A percentile compares a stretch with the other conserved stretches of the same genome.
phyloP scores from a whole-genome alignment of 2,888 invertebrate species.

The Crepidodera aurea region DNA sequence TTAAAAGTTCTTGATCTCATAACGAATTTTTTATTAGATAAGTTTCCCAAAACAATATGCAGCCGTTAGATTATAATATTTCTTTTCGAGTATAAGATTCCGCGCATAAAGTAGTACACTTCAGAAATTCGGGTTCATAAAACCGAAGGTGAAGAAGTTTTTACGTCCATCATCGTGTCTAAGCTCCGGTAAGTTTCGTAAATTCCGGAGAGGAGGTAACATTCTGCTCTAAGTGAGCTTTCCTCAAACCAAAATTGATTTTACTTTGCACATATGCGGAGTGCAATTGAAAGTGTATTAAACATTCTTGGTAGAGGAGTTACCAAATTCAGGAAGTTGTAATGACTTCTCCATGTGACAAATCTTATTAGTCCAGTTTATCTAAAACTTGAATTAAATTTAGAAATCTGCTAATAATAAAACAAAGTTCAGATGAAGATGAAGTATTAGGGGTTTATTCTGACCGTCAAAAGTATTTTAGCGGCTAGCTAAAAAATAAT shows the following conservation, averaged over 20 bases:
- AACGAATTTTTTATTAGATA: constrained; percentile 44
- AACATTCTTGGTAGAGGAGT: background rate
- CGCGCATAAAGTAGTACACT: constrained; percentile 31
- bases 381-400: no score
- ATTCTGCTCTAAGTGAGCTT: constrained; percentile 18
- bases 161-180: constrained; percentile 22
- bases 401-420: no score
- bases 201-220: constrained; percentile 10
- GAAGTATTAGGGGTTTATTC: no score
- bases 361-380: no score
- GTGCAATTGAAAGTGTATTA: constrained; percentile 24
- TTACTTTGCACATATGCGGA: constrained; percentile 13
- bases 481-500: no score
- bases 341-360: constrained; percentile 3
- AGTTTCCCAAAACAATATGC: constrained; percentile 41
- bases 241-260: constrained; percentile 22
- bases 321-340: background rate
- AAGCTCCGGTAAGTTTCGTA: constrained; percentile 19
- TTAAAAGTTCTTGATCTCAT: constrained; percentile 40
- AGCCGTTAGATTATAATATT: constrained; percentile 39
- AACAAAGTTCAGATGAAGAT: no score
- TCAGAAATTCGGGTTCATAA: constrained; percentile 31
- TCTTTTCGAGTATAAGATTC: constrained; percentile 25
- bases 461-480: no score
- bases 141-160: constrained; percentile 27